These are phyloP conservation scores for Struthidea cinerea DNA, from an alignment of 2,113 vertebrate genomes.

Conservation along the genomic window DNA sequence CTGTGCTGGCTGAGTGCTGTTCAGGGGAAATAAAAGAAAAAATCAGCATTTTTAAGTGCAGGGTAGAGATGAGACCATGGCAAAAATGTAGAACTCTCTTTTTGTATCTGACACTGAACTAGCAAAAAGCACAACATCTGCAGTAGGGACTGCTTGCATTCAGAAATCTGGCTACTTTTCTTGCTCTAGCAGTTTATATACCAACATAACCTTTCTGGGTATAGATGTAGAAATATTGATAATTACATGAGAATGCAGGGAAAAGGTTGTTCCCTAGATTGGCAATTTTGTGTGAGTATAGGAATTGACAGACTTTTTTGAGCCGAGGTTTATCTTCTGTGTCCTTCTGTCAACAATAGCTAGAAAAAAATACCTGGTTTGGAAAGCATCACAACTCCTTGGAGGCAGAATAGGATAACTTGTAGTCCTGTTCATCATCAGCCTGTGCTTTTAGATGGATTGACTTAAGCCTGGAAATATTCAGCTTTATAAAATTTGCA, in stretches of 20 bases:
- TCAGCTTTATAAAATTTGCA: neutral
- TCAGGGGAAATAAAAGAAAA: neutral
- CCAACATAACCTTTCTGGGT: neutral
- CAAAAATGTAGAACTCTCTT: neutral
- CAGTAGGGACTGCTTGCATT: neutral
- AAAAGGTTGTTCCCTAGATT: neutral
- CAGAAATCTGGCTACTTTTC: neutral
- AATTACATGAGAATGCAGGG: neutral
- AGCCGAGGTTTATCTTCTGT: neutral
- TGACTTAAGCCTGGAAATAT: neutral
- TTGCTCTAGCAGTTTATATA: neutral
- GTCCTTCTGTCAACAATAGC: neutral
- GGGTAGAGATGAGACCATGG: neutral
- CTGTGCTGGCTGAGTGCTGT: neutral
- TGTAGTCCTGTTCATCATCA: neutral
- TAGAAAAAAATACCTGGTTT: neutral
- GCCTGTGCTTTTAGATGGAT: neutral
- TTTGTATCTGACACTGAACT: neutral
- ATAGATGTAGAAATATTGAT: neutral
- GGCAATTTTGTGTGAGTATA: neutral
- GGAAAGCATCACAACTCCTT: neutral
- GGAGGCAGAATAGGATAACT: neutral
- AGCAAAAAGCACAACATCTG: neutral
- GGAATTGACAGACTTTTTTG: neutral
- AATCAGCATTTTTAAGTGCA: neutral